Evolutionary conservation across 2,888 invertebrate genomes (phyloP), one percentile per base, ranked within the genome.

Genomic region (Ditula angustiorana): DNA sequence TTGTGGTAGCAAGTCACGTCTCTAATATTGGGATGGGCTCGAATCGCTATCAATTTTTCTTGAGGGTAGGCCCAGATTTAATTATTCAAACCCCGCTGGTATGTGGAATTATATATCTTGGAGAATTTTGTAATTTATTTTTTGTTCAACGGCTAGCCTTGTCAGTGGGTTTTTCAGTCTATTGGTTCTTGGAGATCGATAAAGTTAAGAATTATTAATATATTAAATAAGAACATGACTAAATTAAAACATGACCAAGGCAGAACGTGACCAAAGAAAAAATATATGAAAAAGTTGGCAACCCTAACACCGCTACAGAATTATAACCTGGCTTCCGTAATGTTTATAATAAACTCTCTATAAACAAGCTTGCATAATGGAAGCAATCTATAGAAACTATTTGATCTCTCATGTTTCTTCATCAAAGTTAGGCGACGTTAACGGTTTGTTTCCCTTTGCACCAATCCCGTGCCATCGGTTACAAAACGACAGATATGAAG

Each of bases 1-100:
- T 74, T 74, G 55, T 28, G 73, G 47, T 83, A 71, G 71, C 82
- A 58, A 67, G 80, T 85, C 89, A 89, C 89, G 89, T 79, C 74
- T 78, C 72, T 85, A 82, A 87, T 88, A 87, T 85, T 80, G 82
- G 81, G 86, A 90, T 89, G 87, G 88, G 80, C 79, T 80, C 79
- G 81, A 83, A 86, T 85, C 78, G 88, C 86, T 83, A 85, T 87
- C 87, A 87, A 87, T 89, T 86, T 88, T 86, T 88, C 84, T 80
- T 73, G 78, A 80, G 82, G 81, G 80, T 79, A 82, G 79, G 68
- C 78, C 72, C 73, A 75, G 79, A 82, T 85, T 87, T 86, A 87
- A 87, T 86, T 87, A 88, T 87, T 87, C 84, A 87, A 75, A 67
- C 66, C 67, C 71, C 69, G 67, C 70, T 67, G 69, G 57, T 58